phyloP scores from a whole-genome alignment of 2,113 vertebrate species.

The Myiagra hebetior region DNA sequence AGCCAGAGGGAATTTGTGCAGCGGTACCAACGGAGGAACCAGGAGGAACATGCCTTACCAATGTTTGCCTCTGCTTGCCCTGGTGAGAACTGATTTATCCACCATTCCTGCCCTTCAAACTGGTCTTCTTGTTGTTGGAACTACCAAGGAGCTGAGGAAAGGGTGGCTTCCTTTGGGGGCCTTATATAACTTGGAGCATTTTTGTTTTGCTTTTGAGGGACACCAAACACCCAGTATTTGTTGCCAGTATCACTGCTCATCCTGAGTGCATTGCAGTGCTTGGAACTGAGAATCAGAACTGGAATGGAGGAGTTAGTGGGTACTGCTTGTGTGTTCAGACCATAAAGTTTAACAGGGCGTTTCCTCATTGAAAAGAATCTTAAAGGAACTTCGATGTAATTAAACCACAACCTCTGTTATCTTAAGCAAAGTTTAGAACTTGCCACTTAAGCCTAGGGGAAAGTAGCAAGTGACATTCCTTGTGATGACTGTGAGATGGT shows the following conservation, averaged over 20 bases:
- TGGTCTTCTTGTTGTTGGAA: background rate
- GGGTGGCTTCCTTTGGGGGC: background rate
- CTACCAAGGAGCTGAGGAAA: background rate
- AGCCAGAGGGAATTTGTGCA: constrained; percentile 92
- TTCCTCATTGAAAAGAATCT: background rate
- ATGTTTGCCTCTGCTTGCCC: constrained; percentile 98
- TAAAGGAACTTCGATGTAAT: background rate
- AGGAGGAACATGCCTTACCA: constrained; percentile 83
- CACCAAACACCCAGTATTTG: background rate
- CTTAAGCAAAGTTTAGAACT: background rate
- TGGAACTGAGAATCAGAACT: background rate
- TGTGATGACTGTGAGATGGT: background rate
- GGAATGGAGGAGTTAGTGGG: background rate
- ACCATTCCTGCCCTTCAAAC: background rate
- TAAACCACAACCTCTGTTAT: background rate
- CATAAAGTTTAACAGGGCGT: rapidly evolving
- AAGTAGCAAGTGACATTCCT: background rate
- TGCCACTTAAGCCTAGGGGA: background rate
- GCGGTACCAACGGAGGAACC: constrained; percentile 82
- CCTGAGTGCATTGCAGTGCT: background rate
- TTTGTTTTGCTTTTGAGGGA: background rate
- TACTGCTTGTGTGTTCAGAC: background rate
- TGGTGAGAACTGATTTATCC: constrained; percentile 71
- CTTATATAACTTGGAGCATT: background rate
- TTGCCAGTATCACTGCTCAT: background rate